Percentiles rank a stretch among this genome's conserved stretches.
phyloP scores from a whole-genome alignment of 2,888 invertebrate species.

The Dolichopus griseipennis region DNA sequence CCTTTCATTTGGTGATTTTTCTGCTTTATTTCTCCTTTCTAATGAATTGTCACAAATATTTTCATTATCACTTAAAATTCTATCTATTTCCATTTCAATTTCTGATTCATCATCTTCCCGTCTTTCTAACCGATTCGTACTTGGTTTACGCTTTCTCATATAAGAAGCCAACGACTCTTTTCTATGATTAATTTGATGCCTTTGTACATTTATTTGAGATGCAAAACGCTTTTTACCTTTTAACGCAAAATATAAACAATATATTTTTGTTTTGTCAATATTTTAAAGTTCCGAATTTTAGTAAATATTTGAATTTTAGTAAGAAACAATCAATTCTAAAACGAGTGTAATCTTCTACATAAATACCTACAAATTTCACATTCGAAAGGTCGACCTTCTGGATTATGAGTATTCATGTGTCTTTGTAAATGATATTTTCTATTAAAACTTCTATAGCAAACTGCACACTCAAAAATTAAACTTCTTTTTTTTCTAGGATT shows the following conservation, averaged over 20 bases:
- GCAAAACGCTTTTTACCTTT: no score
- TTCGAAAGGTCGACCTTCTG: constrained; percentile 21
- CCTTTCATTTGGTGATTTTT: background rate
- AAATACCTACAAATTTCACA: constrained; percentile 27
- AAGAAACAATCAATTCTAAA: no score
- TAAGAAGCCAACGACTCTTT: constrained; percentile 47
- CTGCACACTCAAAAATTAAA: no score
- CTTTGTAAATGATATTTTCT: no score
- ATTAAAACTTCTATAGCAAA: no score
- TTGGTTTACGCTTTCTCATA: constrained; percentile 23
- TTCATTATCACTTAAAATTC: constrained; percentile 17
- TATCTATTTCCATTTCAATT: background rate
- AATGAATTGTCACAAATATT: background rate
- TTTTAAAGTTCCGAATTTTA: no score
- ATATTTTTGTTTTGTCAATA: no score
- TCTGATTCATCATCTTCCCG: background rate
- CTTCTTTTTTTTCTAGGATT: no score
- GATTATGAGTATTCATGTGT: no score
- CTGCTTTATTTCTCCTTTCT: background rate
- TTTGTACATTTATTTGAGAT: no score
- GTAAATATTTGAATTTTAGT: no score
- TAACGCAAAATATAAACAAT: no score
- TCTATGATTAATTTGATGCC: constrained; percentile 28
- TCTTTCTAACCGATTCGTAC: background rate
- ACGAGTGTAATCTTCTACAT: background rate